Conservation (phyloP, 2,888 invertebrate species). For the Sesia apiformis region DNA sequence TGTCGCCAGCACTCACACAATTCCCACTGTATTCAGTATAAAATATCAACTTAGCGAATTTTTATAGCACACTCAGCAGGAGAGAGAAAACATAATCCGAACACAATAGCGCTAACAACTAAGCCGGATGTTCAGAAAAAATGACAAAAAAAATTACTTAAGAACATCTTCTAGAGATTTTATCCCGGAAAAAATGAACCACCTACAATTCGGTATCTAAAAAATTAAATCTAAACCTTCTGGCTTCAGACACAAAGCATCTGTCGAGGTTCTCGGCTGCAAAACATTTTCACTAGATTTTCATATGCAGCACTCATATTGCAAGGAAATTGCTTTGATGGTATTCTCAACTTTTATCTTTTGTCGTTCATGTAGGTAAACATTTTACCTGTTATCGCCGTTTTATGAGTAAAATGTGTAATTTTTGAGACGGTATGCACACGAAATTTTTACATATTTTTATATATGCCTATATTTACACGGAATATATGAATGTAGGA, state of each 20-base stretch:
- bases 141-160: constrained; percentile 45
- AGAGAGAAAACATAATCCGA: constrained; percentile 3
- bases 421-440: not conserved
- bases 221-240: not conserved
- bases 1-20: too few relatives aligned
- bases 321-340: constrained; percentile 32
- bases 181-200: constrained; percentile 6
- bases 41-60: not conserved
- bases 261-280: not conserved
- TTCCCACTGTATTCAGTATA: not conserved
- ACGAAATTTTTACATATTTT: not conserved
- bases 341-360: constrained; percentile 30
- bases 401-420: constrained; percentile 7
- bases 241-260: not conserved
- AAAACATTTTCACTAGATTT: not conserved
- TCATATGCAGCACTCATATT: constrained; percentile 16
- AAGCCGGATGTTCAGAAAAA: constrained; percentile 19
- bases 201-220: not conserved
- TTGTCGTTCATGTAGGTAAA: constrained; percentile 25
- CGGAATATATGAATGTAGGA: not conserved
- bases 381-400: constrained; percentile 15
- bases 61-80: not conserved
- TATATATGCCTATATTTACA: not conserved
- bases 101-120: constrained; percentile 25
- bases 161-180: constrained; percentile 23